Percentiles rank a stretch among this genome's conserved stretches.
Conservation (phyloP, 2,888 invertebrate species). For the Aquatica leii region DNA sequence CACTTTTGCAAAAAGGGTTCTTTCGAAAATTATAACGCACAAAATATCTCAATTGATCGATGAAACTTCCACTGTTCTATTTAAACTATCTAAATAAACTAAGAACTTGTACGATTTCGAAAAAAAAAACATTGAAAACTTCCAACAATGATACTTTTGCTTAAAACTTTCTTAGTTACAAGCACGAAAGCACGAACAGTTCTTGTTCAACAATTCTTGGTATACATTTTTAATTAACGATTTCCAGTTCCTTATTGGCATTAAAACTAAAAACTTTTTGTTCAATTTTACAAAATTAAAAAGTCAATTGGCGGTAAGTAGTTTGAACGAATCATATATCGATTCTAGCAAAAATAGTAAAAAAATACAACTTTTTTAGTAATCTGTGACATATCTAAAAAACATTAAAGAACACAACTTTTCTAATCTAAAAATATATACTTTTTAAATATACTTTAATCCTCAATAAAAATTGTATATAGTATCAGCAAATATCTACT, state of each 20-base stretch:
- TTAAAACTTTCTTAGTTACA: slow-evolving; percentile 17
- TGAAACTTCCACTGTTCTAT: slow-evolving; percentile 17
- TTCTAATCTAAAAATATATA: no score
- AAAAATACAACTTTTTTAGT: no score
- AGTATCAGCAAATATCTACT: no score
- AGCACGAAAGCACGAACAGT: slow-evolving; percentile 19
- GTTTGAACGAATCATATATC: no score
- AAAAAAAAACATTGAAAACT: slow-evolving; percentile 10
- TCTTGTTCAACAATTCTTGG: neutral
- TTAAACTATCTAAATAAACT: slow-evolving; percentile 20
- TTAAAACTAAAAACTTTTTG: no score
- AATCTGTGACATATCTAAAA: no score
- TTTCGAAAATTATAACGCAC: neutral
- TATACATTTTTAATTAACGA: neutral
- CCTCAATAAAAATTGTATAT: no score
- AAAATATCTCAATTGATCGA: slow-evolving; percentile 10
- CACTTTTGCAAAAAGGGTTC: neutral
- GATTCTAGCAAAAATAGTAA: no score
- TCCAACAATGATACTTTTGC: neutral
- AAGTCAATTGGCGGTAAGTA: no score
- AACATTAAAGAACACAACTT: no score
- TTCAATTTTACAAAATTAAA: no score
- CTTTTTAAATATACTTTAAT: no score
- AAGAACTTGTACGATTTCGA: slow-evolving; percentile 17
- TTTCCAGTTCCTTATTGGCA: neutral